Evolutionary conservation across 2,888 invertebrate species (phyloP), one percentile per base, ranked within the genome.

Genomic region (Mythimna lalbum): DNA sequence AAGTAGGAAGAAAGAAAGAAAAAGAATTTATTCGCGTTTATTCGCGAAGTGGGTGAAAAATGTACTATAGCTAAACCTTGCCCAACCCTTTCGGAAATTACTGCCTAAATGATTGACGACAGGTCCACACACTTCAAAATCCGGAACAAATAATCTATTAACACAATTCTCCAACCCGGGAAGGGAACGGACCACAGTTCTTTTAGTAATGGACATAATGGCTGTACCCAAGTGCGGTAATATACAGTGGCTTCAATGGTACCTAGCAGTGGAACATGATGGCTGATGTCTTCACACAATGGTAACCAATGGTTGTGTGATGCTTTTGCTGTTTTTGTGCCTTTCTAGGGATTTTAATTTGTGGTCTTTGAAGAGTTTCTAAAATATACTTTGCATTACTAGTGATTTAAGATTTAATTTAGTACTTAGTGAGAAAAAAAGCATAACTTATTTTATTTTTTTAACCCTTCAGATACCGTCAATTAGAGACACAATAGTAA

Each of bases 171-270:
- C 72, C 80, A 68, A 82, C 71, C 73, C 0, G 64, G 75, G 50
- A 55, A 78, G 55, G 83, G 78, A 78, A 81, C 49, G 64, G 62
- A 78, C 57, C 73, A 67, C 50, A 78, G 66, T 71, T 75, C 61
- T 73, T 70, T 69, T 72, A 56, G 64, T 53, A 62, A 73, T 68
- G 69, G 73, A 67, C 63, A 57, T 69, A 71, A 83, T 78, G 80
- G 57, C 64, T 65, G 83, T 64, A 74, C 69, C 76, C 82, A 63
- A 49, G 80, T 82, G 85, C 82, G 31, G 70, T 52, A 69, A 78
- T 84, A 79, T 82, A 80, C 76, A 82, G 74, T 84, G 74, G 70
- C 72, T 79, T 73, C 63, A 61, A 69, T 69, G 70, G 78, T 39
- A 75, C 76, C 65, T 70, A 67, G 69, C 70, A 53, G 66, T 69